Base-by-base conservation (phyloP, 2,113 vertebrate species). In the Parus major region DNA sequence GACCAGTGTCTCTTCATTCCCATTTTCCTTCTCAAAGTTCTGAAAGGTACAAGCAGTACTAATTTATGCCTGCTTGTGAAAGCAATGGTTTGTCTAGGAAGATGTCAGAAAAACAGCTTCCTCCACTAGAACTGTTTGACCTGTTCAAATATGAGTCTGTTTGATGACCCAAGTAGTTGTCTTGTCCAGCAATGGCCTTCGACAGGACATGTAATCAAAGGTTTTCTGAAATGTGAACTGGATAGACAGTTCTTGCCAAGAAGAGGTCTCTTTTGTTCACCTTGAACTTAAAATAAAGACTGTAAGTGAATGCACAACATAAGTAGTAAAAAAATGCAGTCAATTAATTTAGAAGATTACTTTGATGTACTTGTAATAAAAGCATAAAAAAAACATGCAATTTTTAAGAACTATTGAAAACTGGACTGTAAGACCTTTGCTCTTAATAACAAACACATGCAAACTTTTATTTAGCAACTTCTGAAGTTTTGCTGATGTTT, bases 121-220 rank as follows among this genome's bases (percentile, higher is more conserved):
- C 47, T 53, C 44, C 66, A 46, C 76, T 55, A 25, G 12, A 66
- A 61, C 9, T 44, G 56, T 36, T 78, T 0, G 0, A 68, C 25
- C 15, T 66, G 31, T n/a, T 90, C n/a, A 82, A 73, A 73, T 36
- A 33, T 4, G 46, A 73, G 21, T 35, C 61, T 69, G 31, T 46
- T 55, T 0, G 0, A 61, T 18, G 56, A 53, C 3, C 2, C 0
- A 72, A 65, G 39, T 19, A 73, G 52, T 53, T 78, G 18, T 61
- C 29, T 66, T 78, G 10, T 49, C 35, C 31, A 80, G 13, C 11
- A 61, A 27, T 20, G n/a, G 16, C 41, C 31, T 75, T 57, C 44
- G 88, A 31, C 15, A 46, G n/a, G n/a, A 61, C 22, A 16, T 36
- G 46, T 0, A 7, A 59, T 28, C 44, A 76, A 70, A 92, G 20